These are phyloP conservation scores for Drosophila funebris DNA, from an alignment of 1,140 invertebrate genomes.

Conservation along the genomic window DNA sequence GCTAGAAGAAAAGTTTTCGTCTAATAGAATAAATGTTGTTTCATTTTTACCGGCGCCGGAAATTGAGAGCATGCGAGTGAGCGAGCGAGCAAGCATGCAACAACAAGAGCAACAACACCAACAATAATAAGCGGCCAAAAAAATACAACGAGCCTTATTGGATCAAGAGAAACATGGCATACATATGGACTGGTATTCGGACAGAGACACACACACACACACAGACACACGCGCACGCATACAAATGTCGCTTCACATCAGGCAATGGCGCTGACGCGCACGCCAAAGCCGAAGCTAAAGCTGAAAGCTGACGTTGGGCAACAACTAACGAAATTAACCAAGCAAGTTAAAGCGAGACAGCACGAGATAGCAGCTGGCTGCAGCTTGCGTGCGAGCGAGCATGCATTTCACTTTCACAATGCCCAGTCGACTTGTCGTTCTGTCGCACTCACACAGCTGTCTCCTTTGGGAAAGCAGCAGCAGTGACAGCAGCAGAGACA, in stretches of 20 bases:
- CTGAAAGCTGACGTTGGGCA: constrained; percentile 29
- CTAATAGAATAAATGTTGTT: constrained; percentile 58
- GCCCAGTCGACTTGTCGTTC: neutral
- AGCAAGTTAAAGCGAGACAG: constrained; percentile 78
- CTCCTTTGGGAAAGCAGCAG: constrained; percentile 7
- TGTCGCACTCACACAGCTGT: constrained; percentile 2
- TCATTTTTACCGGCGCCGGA: constrained; percentile 29
- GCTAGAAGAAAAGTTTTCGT: constrained; percentile 34
- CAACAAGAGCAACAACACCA: constrained; percentile 13
- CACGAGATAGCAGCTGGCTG: constrained; percentile 19
- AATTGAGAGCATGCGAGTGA: constrained; percentile 18
- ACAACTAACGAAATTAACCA: constrained; percentile 74
- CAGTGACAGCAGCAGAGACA: neutral
- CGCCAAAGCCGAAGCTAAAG: neutral
- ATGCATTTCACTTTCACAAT: constrained; percentile 22
- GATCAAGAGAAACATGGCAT: constrained; percentile 54
- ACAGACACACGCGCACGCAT: constrained; percentile 2
- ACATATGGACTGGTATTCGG: constrained; percentile 23
- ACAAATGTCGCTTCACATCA: constrained; percentile 30
- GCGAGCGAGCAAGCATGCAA: constrained; percentile 4
- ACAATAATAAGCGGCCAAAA: constrained; percentile 22
- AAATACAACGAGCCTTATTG: constrained; percentile 51
- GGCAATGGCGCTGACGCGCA: constrained; percentile 14
- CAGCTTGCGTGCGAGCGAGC: constrained; percentile 29
- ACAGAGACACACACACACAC: neutral